phyloP scores from a whole-genome alignment of 2,113 vertebrate species.

The Actenoides lindsayi region DNA sequence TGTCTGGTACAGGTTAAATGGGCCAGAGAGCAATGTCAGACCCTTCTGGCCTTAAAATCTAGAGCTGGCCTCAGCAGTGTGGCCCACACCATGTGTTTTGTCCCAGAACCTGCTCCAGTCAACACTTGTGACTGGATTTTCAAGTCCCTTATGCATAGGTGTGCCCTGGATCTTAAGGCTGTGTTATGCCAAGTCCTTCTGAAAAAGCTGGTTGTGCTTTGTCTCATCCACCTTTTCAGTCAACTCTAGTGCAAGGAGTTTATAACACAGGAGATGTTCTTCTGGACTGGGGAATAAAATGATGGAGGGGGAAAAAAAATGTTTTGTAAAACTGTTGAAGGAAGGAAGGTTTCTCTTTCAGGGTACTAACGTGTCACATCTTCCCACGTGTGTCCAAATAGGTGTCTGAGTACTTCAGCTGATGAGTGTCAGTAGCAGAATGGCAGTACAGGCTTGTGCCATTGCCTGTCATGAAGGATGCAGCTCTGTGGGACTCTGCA shows the following conservation, averaged over 20 bases:
- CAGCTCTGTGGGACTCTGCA: neutral
- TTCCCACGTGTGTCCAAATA: no score
- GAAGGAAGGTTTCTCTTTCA: neutral
- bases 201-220: neutral
- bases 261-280: neutral
- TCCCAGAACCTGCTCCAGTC: neutral
- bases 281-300: neutral
- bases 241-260: neutral
- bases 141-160: neutral
- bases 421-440: neutral
- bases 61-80: neutral
- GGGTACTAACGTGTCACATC: neutral
- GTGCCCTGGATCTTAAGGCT: neutral
- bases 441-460: neutral
- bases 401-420: neutral
- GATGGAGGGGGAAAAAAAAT: neutral
- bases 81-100: accelerated
- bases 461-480: neutral
- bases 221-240: neutral
- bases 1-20: neutral
- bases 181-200: neutral
- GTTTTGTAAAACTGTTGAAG: neutral
- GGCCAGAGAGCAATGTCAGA: neutral
- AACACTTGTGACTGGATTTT: neutral
- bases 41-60: neutral